These are phyloP conservation scores for Fundulus diaphanus DNA, from an alignment of 2,797 vertebrate species.

Conservation along the genomic window DNA sequence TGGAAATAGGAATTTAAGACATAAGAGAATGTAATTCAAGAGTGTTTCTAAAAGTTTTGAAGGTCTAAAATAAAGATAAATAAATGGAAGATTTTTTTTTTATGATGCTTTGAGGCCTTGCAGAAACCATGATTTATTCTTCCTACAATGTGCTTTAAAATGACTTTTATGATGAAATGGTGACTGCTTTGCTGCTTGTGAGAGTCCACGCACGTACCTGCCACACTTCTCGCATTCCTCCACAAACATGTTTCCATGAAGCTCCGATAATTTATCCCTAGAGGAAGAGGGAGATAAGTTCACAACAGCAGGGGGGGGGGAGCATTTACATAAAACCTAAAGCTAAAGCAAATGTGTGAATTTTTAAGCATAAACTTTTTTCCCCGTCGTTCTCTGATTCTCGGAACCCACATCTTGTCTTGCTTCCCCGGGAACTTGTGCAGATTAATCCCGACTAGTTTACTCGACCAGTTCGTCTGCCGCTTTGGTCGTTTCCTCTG, in stretches of 20 bases:
- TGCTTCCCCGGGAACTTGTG: constrained; percentile 2
- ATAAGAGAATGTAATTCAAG: background rate
- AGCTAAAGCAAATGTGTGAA: background rate
- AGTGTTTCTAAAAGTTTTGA: background rate
- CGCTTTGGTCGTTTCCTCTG: constrained; percentile 36
- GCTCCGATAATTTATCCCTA: constrained; percentile 92
- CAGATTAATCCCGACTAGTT: constrained; percentile 24
- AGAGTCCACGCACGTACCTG: constrained; percentile 82
- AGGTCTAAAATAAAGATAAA: background rate
- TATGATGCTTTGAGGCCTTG: background rate
- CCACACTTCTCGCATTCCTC: constrained; percentile 96
- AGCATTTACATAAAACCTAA: constrained; percentile 18
- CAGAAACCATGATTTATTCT: background rate
- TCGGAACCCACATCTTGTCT: constrained; percentile 4
- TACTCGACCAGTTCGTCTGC: constrained; percentile 9
- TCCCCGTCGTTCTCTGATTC: background rate
- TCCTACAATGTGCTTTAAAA: background rate
- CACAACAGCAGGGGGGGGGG: constrained; percentile 24
- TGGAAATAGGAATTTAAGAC: background rate
- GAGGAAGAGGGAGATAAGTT: constrained; percentile 26
- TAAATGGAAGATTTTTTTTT: background rate
- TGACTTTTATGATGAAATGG: constrained; percentile 5
- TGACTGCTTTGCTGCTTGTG: background rate
- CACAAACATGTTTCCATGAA: constrained; percentile 99
- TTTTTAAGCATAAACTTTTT: background rate